Evolutionary conservation across 2,797 vertebrate genomes (phyloP), one percentile per base, ranked within the genome.

Genomic region (Phaenicophaeus curvirostris): DNA sequence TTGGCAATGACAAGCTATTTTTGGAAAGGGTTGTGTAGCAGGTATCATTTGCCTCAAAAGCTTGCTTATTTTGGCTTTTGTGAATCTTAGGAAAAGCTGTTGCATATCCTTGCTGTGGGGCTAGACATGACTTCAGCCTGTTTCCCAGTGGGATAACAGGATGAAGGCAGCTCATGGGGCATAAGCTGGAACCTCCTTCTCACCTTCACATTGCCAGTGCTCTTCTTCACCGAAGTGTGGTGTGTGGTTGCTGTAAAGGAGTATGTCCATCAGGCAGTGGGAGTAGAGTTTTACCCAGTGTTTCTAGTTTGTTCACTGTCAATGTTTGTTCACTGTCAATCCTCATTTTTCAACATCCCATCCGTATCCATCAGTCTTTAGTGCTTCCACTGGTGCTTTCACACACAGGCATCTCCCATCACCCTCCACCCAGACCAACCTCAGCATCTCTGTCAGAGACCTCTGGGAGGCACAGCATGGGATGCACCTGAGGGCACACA

Each of bases 191-290:
- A 42, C 7, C 24, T 57, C 25, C 33, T 13, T 11, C 28, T 8
- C n/a, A 39, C 19, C 28, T 10, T 66, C 37, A 15, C n/a, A 28
- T 58, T 59, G 61, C 17, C 50, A 57, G 9, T 0, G 1, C 41
- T 33, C 33, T 23, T 30, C 65, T 48, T 48, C 41, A n/a, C 15
- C 15, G 2, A 41, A 35, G 25, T 16, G 21, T 11, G 14, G 13
- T 30, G 15, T 30, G 44, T 50, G 39, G 35, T 48, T 15, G 35
- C 30, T 50, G 30, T 30, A 16, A 13, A 20, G 42, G 72, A 75
- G 17, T 11, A 9, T 51, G n/a, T 28, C 46, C 6, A 2, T n/a
- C 0, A 0, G n/a, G 15, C 55, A 19, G 24, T 33, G 28, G n/a
- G 73, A 46, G 13, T 11, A 24, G 23, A 18, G 37, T 14, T 59